Evolutionary conservation across 2,113 vertebrate species (phyloP).

Genomic region (Spheniscus mendiculus): DNA sequence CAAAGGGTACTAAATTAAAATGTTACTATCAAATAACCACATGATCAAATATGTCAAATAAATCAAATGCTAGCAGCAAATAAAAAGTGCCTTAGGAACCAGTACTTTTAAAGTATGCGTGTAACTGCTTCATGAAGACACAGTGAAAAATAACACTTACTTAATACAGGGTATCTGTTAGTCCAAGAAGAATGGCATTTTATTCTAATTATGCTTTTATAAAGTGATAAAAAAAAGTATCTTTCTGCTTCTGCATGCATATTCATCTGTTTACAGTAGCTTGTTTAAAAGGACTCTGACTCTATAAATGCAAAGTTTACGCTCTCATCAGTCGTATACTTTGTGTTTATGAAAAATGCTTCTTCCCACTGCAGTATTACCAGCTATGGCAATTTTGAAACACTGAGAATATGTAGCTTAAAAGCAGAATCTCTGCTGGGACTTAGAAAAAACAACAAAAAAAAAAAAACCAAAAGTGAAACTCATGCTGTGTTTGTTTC

Average conservation of each 20-base stretch:
- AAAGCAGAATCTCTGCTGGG: background rate
- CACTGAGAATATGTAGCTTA: background rate
- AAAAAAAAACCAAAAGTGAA: background rate
- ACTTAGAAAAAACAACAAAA: background rate
- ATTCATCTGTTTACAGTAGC: background rate
- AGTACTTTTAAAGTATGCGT: background rate
- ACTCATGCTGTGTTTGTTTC: slow-evolving; percentile 24
- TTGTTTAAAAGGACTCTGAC: background rate
- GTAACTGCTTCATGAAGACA: background rate
- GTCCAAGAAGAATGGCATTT: background rate
- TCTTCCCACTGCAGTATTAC: background rate
- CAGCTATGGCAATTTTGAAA: background rate
- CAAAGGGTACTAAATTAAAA: background rate
- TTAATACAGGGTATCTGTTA: background rate
- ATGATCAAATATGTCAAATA: background rate
- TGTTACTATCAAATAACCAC: background rate
- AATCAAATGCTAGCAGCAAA: background rate
- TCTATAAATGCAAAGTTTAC: background rate
- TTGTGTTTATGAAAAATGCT: background rate
- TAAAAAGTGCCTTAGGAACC: background rate
- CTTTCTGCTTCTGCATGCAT: background rate
- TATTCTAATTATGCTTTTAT: background rate
- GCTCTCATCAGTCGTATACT: background rate
- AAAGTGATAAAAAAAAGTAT: background rate
- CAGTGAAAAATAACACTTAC: background rate